Evolutionary conservation across 2,888 invertebrate species (phyloP).

Genomic region (Alloscopus bannaensis): DNA sequence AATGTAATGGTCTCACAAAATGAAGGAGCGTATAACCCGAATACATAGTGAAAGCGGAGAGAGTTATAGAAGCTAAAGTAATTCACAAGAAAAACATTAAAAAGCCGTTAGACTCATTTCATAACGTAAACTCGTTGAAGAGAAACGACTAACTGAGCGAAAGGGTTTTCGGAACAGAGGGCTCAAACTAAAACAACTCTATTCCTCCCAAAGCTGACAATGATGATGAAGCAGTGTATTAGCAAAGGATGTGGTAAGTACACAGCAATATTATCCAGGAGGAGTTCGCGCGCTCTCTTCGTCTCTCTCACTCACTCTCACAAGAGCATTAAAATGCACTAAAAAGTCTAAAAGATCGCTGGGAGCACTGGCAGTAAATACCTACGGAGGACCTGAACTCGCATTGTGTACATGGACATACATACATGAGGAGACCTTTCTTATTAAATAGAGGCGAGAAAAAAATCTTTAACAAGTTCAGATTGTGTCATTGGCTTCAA

Average conservation of each 20-base stretch:
- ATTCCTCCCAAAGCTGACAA: background rate
- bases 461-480: background rate
- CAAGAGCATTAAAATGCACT: conserved; percentile 56
- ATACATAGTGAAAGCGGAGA: background rate
- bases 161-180: too few relatives aligned
- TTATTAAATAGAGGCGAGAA: conserved; percentile 7
- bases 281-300: too few relatives aligned
- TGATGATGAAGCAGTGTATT: conserved; percentile 16
- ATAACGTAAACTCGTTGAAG: conserved; percentile 51
- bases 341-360: conserved; percentile 34
- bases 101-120: conserved; percentile 57
- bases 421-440: too few relatives aligned
- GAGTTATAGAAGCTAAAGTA: background rate
- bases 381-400: too few relatives aligned
- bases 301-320: too few relatives aligned
- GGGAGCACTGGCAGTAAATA: conserved; percentile 1
- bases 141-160: conserved; percentile 17
- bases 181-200: background rate
- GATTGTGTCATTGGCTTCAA: too few relatives aligned
- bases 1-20: conserved; percentile 11
- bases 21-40: too few relatives aligned
- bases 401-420: background rate
- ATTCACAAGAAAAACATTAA: conserved; percentile 54
- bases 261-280: conserved; percentile 12
- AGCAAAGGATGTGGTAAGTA: conserved; percentile 31